phyloP scores from a whole-genome alignment of 2,888 invertebrate species.

The Lacanobia oleracea region DNA sequence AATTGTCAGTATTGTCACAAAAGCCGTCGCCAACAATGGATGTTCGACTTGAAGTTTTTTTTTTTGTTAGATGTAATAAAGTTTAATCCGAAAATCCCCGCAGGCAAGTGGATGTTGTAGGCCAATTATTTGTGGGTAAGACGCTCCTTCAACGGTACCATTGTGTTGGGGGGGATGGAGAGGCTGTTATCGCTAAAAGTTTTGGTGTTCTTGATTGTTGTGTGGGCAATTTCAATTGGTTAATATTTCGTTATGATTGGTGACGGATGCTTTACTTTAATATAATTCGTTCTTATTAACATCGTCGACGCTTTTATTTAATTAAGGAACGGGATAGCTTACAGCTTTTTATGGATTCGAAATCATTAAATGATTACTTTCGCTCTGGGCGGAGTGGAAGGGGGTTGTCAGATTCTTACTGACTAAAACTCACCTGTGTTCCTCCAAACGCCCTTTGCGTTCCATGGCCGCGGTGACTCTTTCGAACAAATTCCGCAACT shows the following conservation, averaged over 20 bases:
- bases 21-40: slow-evolving; percentile 71
- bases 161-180: slow-evolving; percentile 39
- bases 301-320: background rate
- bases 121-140: slow-evolving; percentile 83
- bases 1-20: slow-evolving; percentile 71
- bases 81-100: slow-evolving; percentile 85
- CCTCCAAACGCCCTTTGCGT: too few species aligned
- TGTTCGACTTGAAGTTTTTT: slow-evolving; percentile 71
- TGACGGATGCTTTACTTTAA: background rate
- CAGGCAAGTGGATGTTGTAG: slow-evolving; percentile 79
- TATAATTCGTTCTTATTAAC: background rate
- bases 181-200: slow-evolving; percentile 18
- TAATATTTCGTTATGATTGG: background rate
- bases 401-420: too few species aligned
- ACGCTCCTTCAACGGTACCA: slow-evolving; percentile 62
- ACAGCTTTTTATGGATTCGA: too few species aligned
- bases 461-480: too few species aligned
- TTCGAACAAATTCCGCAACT: too few species aligned
- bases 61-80: slow-evolving; percentile 76
- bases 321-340: background rate
- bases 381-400: too few species aligned
- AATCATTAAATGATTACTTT: too few species aligned
- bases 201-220: background rate
- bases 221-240: background rate
- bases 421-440: too few species aligned